Percentiles rank a stretch among this genome's conserved stretches.
Evolutionary conservation across 2,797 vertebrate species (phyloP).

Genomic region (Sebastes hopkinsi): DNA sequence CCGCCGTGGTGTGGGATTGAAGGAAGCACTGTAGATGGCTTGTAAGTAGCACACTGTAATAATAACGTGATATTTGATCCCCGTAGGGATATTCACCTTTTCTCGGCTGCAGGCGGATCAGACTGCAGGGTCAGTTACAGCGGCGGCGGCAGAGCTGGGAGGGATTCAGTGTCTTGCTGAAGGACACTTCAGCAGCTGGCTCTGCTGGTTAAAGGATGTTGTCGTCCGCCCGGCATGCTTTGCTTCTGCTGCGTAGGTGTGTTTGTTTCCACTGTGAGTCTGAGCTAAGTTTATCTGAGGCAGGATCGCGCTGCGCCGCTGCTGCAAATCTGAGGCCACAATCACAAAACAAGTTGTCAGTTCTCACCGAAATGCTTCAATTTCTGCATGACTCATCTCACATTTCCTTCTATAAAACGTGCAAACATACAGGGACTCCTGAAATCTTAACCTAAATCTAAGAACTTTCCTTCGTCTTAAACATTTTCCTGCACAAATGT

Average conservation of each 20-base stretch:
- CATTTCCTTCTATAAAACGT: neutral
- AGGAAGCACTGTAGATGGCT: slow-evolving; percentile 55
- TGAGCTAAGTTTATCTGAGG: slow-evolving; percentile 64
- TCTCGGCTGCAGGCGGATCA: slow-evolving; percentile 34
- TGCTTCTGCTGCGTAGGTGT: slow-evolving; percentile 64
- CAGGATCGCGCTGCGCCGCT: slow-evolving; percentile 22
- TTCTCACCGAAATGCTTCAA: neutral
- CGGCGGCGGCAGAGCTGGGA: neutral
- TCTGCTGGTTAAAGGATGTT: slow-evolving; percentile 41
- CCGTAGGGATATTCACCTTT: slow-evolving; percentile 50
- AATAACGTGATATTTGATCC: slow-evolving; percentile 66
- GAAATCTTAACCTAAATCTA: neutral
- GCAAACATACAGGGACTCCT: neutral
- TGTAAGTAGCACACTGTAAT: slow-evolving; percentile 57
- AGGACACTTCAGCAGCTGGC: slow-evolving; percentile 47
- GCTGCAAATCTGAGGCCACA: slow-evolving; percentile 42
- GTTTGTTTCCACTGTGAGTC: slow-evolving; percentile 66
- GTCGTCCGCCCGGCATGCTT: slow-evolving; percentile 30
- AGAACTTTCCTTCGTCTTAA: neutral
- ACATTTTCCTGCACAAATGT: neutral
- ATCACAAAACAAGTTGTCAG: slow-evolving; percentile 17
- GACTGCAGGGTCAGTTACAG: slow-evolving; percentile 43
- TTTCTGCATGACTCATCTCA: neutral
- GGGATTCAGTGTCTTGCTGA: slow-evolving; percentile 49
- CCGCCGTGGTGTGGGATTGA: slow-evolving; percentile 45